Evolutionary conservation across 2,888 invertebrate species (phyloP).

Genomic region (Branchipolynoe longqiensis): DNA sequence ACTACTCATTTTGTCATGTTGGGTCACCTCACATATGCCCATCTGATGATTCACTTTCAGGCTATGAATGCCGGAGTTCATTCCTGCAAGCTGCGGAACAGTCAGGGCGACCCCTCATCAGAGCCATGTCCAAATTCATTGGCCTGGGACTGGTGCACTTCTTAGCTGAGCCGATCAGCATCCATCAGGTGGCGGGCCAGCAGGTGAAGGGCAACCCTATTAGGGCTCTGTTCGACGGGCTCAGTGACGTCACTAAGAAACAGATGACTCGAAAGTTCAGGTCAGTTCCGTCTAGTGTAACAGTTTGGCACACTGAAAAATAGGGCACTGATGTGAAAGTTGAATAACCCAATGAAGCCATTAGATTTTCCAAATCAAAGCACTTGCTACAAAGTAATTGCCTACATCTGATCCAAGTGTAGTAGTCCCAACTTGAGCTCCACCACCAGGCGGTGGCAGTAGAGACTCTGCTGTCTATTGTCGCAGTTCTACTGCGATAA

Average conservation of each 20-base stretch:
- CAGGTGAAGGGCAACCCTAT: conserved; percentile 53
- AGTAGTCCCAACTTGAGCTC: no score
- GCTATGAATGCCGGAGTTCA: conserved; percentile 60
- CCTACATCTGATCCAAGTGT: no score
- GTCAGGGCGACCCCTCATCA: conserved; percentile 26
- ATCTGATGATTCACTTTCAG: neutral
- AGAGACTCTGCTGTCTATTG: no score
- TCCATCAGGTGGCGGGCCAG: conserved; percentile 64
- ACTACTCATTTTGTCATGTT: no score
- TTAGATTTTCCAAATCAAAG: no score
- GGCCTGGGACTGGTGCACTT: conserved; percentile 60
- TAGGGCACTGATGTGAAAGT: no score
- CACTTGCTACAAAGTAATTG: no score
- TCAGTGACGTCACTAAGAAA: neutral
- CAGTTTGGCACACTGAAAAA: no score
- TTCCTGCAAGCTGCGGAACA: conserved; percentile 57
- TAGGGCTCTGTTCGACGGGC: conserved; percentile 7
- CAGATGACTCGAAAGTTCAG: neutral
- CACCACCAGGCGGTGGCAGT: no score
- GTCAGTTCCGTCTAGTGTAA: neutral
- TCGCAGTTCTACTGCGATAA: no score
- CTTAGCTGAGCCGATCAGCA: conserved; percentile 53
- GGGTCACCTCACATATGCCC: no score
- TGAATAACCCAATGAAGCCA: no score
- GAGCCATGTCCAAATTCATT: conserved; percentile 57